phyloP scores from a whole-genome alignment of 2,113 vertebrate species.

The Clarias batrachus region DNA sequence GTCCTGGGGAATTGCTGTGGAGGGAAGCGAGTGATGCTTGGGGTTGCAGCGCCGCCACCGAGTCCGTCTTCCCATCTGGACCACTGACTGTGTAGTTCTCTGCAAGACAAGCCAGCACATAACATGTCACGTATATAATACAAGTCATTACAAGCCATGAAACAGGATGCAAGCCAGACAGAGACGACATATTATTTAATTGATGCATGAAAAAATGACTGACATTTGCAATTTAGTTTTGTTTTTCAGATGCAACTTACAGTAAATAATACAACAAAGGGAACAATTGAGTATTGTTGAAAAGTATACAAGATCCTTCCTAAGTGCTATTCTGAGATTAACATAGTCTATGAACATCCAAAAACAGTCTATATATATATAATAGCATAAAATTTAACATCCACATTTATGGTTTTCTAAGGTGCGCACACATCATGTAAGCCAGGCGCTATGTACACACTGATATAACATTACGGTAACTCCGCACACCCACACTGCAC shows the following conservation, averaged over 20 bases:
- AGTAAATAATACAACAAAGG: not conserved
- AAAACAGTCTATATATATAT: not conserved
- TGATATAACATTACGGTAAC: slow-evolving; percentile 8
- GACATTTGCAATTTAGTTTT: not conserved
- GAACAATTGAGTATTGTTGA: not conserved
- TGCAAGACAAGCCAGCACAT: slow-evolving; percentile 59
- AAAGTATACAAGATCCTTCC: not conserved
- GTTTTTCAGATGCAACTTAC: not conserved
- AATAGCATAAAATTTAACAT: not conserved
- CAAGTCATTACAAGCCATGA: not conserved
- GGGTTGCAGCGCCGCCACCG: slow-evolving; percentile 89
- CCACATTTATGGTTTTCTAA: not conserved
- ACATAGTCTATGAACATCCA: not conserved
- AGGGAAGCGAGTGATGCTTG: slow-evolving; percentile 90
- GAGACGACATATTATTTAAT: not conserved
- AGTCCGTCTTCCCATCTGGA: slow-evolving; percentile 88
- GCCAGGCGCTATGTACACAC: no score
- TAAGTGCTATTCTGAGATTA: not conserved
- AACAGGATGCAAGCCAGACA: not conserved
- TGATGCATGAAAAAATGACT: not conserved
- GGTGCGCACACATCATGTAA: not conserved
- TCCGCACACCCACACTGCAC: not conserved
- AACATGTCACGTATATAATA: not conserved
- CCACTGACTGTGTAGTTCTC: slow-evolving; percentile 81
- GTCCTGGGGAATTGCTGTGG: slow-evolving; percentile 86